These are phyloP conservation scores for Hypena proboscidalis DNA, from an alignment of 2,888 invertebrate species.

Conservation along the genomic window DNA sequence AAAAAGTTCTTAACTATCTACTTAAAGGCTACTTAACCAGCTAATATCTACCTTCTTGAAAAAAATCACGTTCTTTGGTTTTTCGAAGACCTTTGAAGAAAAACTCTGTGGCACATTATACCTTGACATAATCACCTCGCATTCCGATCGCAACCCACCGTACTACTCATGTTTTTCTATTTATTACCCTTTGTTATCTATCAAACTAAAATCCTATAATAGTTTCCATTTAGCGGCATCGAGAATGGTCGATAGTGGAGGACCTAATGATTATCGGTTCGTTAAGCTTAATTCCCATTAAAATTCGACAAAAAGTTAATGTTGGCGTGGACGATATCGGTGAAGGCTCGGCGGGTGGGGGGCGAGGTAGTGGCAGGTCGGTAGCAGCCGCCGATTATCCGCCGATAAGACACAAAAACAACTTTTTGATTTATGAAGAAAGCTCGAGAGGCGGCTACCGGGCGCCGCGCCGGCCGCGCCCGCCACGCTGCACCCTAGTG, in stretches of 20 bases:
- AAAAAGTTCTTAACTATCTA: too few species aligned
- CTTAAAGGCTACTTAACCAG: too few species aligned
- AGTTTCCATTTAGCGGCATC: slow-evolving; percentile 61
- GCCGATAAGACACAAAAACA: slow-evolving; percentile 82
- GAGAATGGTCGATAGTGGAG: slow-evolving; percentile 52
- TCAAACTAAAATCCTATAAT: slow-evolving; percentile 64
- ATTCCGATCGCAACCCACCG: slow-evolving; percentile 22
- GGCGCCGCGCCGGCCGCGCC: slow-evolving; percentile 64
- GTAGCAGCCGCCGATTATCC: slow-evolving; percentile 81
- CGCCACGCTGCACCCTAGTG: slow-evolving; percentile 55
- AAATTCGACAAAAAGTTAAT: slow-evolving; percentile 72
- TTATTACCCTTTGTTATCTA: slow-evolving; percentile 57
- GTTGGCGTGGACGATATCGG: slow-evolving; percentile 57
- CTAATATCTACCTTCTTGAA: too few species aligned
- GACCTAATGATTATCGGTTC: slow-evolving; percentile 62
- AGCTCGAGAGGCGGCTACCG: slow-evolving; percentile 77
- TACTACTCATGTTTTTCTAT: slow-evolving; percentile 28
- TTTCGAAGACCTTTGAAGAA: too few species aligned
- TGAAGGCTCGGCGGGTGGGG: slow-evolving; percentile 33
- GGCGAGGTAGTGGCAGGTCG: slow-evolving; percentile 55
- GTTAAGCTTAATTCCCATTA: slow-evolving; percentile 68
- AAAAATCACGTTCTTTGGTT: too few species aligned
- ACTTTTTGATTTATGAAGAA: slow-evolving; percentile 84
- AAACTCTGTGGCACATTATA: not conserved
- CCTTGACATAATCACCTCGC: slow-evolving; percentile 11